A percentile compares a stretch with the other conserved stretches of the same genome.
phyloP scores from a whole-genome alignment of 2,113 vertebrate genomes.

The Dipodomys spectabilis region DNA sequence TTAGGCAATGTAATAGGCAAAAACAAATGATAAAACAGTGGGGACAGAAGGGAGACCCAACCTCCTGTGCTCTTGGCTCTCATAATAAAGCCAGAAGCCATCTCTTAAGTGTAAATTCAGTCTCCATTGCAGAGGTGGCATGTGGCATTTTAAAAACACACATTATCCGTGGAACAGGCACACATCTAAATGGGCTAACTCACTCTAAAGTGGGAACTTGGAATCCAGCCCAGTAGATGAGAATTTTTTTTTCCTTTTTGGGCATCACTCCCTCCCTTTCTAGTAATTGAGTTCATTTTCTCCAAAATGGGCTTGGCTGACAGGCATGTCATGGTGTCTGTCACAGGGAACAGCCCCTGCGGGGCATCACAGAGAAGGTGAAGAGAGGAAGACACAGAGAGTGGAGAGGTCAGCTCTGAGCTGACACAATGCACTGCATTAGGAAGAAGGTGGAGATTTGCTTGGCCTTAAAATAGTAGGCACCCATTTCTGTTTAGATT shows the following conservation, averaged over 20 bases:
- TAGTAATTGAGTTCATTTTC: slow-evolving; percentile 58
- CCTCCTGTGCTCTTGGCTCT: background rate
- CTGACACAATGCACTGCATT: background rate
- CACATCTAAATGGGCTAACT: slow-evolving; percentile 56
- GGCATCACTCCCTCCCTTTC: slow-evolving; percentile 45
- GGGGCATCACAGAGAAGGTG: background rate
- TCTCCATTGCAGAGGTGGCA: background rate
- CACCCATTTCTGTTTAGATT: background rate
- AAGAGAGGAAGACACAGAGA: background rate
- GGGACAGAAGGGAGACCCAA: background rate
- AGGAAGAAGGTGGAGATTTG: background rate
- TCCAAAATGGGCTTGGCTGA: background rate
- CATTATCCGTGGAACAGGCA: slow-evolving; percentile 33
- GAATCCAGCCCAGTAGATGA: slow-evolving; percentile 53
- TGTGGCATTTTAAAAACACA: slow-evolving; percentile 42
- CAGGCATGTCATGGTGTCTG: background rate
- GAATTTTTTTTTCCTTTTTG: slow-evolving; percentile 51
- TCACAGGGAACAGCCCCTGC: background rate
- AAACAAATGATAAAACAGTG: background rate
- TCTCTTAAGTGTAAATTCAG: background rate
- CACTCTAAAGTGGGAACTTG: slow-evolving; percentile 48
- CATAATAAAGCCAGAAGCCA: background rate
- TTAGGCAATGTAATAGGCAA: background rate
- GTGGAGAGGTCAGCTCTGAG: background rate
- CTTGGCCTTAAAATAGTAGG: background rate